phyloP scores from a whole-genome alignment of 1,140 invertebrate genomes.

The Hyposmocoma kahamanoa region DNA sequence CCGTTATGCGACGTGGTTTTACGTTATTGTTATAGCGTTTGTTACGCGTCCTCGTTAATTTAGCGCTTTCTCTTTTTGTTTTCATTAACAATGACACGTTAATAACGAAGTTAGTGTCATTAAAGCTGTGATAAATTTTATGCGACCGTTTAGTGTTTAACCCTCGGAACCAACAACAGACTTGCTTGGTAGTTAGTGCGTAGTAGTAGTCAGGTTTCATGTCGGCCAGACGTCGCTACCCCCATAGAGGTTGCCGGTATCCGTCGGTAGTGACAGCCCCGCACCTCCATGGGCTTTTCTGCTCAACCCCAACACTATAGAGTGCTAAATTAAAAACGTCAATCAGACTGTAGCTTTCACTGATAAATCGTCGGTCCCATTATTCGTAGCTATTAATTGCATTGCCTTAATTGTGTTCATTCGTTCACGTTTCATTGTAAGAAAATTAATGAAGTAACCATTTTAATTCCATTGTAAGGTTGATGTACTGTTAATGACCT shows the following conservation, averaged over 20 bases:
- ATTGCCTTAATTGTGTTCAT: constrained; percentile 51
- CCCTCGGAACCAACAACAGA: not conserved
- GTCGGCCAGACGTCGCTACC: too few relatives aligned
- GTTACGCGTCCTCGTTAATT: constrained; percentile 29
- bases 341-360: constrained; percentile 57
- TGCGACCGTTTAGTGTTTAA: not conserved
- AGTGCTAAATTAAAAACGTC: constrained; percentile 58
- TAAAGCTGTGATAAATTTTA: not conserved
- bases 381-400: constrained; percentile 57
- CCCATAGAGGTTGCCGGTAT: too few relatives aligned
- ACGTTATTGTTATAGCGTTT: constrained; percentile 35
- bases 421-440: constrained; percentile 41
- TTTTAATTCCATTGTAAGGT: constrained; percentile 14
- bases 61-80: constrained; percentile 36
- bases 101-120: not conserved
- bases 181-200: not conserved
- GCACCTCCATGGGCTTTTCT: constrained; percentile 23
- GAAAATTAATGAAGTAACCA: constrained; percentile 40
- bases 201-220: too few relatives aligned
- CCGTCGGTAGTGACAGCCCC: not conserved
- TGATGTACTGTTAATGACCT: not conserved
- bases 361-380: constrained; percentile 52
- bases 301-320: not conserved
- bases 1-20: constrained; percentile 34
- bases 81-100: constrained; percentile 27